Evolutionary conservation across 2,888 invertebrate species (phyloP).

Genomic region (Andrena trimmerana): DNA sequence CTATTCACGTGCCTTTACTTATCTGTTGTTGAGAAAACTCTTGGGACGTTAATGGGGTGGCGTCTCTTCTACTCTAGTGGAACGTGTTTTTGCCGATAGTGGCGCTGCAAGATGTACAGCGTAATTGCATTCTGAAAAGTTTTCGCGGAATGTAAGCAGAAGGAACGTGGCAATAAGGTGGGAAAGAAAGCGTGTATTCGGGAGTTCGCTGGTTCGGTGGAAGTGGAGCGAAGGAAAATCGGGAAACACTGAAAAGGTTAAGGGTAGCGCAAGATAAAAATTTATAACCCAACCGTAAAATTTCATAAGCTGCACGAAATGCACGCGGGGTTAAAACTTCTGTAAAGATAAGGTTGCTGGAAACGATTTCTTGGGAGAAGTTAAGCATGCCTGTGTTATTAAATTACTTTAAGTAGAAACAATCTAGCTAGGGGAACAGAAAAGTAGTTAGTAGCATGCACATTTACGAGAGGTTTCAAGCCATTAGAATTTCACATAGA

Average conservation of each 20-base stretch:
- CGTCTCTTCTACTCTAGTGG: slow-evolving; percentile 28
- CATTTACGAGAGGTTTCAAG: too few relatives aligned
- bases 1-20: background rate
- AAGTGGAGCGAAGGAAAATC: slow-evolving; percentile 31
- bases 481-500: too few relatives aligned
- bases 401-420: background rate
- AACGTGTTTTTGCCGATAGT: slow-evolving; percentile 29
- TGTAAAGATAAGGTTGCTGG: slow-evolving; percentile 2
- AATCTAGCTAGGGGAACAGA: too few relatives aligned
- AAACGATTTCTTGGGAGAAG: background rate
- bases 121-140: slow-evolving; percentile 59
- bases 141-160: slow-evolving; percentile 58
- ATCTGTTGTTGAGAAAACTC: background rate
- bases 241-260: slow-evolving; percentile 15
- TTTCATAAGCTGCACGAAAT: slow-evolving; percentile 75
- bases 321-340: slow-evolving; percentile 58
- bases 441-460: too few relatives aligned
- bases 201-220: slow-evolving; percentile 12
- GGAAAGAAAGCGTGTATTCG: slow-evolving; percentile 44
- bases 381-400: background rate
- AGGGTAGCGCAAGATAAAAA: slow-evolving; percentile 6
- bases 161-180: slow-evolving; percentile 40
- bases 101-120: slow-evolving; percentile 27
- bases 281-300: slow-evolving; percentile 49
- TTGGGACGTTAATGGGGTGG: slow-evolving; percentile 13